Evolutionary conservation across 2,888 invertebrate genomes (phyloP), one percentile per base, ranked within the genome.

Genomic region (Stegophylla sp.): DNA sequence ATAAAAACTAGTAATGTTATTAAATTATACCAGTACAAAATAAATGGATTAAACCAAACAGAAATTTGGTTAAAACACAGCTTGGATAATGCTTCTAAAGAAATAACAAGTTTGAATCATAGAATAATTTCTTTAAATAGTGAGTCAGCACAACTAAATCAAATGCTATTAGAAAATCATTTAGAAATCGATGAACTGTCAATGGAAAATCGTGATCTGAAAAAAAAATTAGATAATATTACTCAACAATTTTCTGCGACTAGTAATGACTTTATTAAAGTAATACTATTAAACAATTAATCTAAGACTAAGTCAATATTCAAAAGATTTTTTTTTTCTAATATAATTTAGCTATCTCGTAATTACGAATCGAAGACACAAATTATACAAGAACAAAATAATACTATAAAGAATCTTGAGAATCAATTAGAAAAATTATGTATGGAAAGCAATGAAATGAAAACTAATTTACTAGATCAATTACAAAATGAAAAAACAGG

Each of bases 21-120:
- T 48, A 59, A 61, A 28, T 34, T 79, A 34, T 79, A 79, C 34
- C 69, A 79, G 23, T 48, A n/a, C 9, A 79, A 79, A 71, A 41
- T 63, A 20, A 41, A 48, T 79, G 1, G 28, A 23, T 43, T 71
- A 26, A 48, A 61, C 48, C 69, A 79, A 61, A 23, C 69, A 63
- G 79, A 79, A 61, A 15, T 45, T 51, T 79, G 71, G 69, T 63
- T 79, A 61, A 79, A 79, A 61, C 20, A 79, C 48, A 79, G 71
- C 61, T 20, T 79, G 4, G 20, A 71, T 48, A 71, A 79, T 79
- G 71, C 71, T 12, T 79, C 79, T 71, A 34, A 34, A 61, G 79
- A 79, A 79, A 63, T 79, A 48, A 41, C 51, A 5, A 20, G 20
- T 0, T 63, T 79, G 23, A 79, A 79, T 69, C 34, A 79, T 79